These are phyloP conservation scores for Beroe forskalii DNA, from an alignment of 37 sponge, comb jelly and placozoan species.

Conservation along the genomic window DNA sequence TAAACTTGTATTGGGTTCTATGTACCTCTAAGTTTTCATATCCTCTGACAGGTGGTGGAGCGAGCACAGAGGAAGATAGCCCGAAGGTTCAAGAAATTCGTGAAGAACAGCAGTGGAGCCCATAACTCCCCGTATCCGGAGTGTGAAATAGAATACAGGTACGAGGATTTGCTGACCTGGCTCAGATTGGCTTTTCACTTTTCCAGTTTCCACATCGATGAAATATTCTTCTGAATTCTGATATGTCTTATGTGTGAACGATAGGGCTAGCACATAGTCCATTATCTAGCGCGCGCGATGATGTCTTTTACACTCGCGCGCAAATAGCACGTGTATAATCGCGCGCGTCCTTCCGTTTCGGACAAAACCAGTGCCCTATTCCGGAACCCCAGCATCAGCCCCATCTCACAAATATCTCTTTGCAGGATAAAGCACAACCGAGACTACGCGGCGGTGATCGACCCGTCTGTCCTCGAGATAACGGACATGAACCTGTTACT, in stretches of 20 bases:
- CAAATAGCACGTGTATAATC: too few species aligned
- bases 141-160: slow-evolving; percentile 50
- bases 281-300: too few species aligned
- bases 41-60: background rate
- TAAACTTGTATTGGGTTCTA: too few species aligned
- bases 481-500: background rate
- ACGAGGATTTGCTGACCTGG: background rate
- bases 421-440: slow-evolving; percentile 30
- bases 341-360: too few species aligned
- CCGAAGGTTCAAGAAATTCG: background rate
- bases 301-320: too few species aligned
- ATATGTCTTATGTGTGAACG: too few species aligned
- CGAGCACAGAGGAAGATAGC: background rate
- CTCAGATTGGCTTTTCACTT: background rate
- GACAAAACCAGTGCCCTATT: too few species aligned
- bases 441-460: background rate
- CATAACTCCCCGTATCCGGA: background rate
- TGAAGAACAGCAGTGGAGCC: background rate
- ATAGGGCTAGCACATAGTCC: too few species aligned
- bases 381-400: background rate
- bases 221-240: background rate
- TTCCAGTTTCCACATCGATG: background rate
- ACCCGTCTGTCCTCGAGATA: background rate
- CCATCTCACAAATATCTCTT: background rate
- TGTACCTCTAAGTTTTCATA: too few species aligned